Evolutionary conservation across 2,797 vertebrate genomes (phyloP).

Genomic region (Sebastes steindachneri): DNA sequence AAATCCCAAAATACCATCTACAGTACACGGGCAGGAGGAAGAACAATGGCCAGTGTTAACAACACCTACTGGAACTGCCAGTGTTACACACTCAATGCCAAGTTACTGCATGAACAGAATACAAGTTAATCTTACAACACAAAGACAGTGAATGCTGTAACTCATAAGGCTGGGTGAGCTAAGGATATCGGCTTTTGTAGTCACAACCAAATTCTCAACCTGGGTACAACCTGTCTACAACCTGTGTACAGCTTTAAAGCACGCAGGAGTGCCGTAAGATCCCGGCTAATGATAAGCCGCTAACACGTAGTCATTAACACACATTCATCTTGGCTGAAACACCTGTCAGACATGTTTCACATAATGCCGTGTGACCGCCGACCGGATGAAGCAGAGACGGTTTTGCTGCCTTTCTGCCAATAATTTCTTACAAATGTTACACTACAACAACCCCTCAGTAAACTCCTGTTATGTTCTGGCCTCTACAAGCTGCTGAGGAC

Average conservation of each 20-base stretch:
- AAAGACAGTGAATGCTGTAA: not conserved
- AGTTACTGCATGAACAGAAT: constrained; percentile 26
- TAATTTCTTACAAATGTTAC: constrained; percentile 2
- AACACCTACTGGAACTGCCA: constrained; percentile 40
- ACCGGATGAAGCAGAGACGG: constrained; percentile 10
- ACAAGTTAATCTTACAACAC: constrained; percentile 13
- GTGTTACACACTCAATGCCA: constrained; percentile 17
- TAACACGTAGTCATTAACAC: constrained; percentile 7
- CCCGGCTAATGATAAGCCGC: constrained; percentile 25
- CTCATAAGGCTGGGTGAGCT: not conserved
- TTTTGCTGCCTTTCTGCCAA: not conserved
- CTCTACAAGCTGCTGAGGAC: not conserved
- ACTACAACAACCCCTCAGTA: not conserved
- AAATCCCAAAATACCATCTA: constrained; percentile 57
- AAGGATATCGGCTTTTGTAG: not conserved
- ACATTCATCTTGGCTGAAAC: constrained; percentile 19
- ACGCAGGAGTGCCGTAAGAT: constrained; percentile 6
- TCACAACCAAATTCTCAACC: constrained; percentile 1
- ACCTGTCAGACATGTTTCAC: constrained; percentile 45
- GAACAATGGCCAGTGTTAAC: constrained; percentile 55
- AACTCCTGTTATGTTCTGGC: not conserved
- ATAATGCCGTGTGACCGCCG: not conserved
- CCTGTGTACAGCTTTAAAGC: not conserved
- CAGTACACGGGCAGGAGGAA: constrained; percentile 21
- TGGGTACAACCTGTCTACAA: not conserved